Conservation (phyloP, 2,888 invertebrate species). For the Noctua comes region DNA sequence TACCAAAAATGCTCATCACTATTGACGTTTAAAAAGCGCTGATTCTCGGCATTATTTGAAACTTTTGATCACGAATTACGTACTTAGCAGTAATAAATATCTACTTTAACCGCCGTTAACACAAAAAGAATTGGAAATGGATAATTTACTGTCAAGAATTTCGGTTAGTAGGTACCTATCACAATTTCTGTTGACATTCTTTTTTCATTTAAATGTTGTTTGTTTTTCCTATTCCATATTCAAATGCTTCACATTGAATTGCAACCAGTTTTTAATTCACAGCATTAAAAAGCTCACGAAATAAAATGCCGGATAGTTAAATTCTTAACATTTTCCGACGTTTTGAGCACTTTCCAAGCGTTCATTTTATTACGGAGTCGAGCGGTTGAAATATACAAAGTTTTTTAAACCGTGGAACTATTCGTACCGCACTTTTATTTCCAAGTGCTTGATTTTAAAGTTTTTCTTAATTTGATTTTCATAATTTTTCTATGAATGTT, state of each 20-base stretch:
- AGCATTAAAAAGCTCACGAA: slow-evolving; percentile 24
- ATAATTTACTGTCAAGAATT: slow-evolving; percentile 2
- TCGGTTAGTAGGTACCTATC: slow-evolving; percentile 4
- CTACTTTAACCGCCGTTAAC: not conserved
- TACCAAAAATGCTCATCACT: not conserved
- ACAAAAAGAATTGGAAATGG: not conserved
- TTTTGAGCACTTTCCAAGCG: slow-evolving; percentile 17
- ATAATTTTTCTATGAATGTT: too few species aligned
- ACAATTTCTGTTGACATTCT: slow-evolving; percentile 8
- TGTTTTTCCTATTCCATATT: slow-evolving; percentile 4
- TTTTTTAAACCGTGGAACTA: slow-evolving; percentile 12
- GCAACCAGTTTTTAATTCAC: slow-evolving; percentile 38
- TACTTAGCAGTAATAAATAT: not conserved
- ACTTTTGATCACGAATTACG: too few species aligned
- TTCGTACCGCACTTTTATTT: slow-evolving; percentile 7
- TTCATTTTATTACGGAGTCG: slow-evolving; percentile 20
- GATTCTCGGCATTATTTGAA: not conserved
- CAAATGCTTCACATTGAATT: slow-evolving; percentile 25
- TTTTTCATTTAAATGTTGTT: slow-evolving; percentile 2
- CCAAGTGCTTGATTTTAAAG: not conserved
- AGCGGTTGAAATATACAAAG: slow-evolving; percentile 17
- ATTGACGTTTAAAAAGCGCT: not conserved
- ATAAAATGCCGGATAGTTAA: slow-evolving; percentile 10
- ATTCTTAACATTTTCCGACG: slow-evolving; percentile 29
- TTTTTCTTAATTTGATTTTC: not conserved